A percentile compares a stretch with the other conserved stretches of the same genome.
These are phyloP conservation scores for Semaprochilodus insignis DNA, from an alignment of 2,797 vertebrate genomes.

Conservation along the genomic window DNA sequence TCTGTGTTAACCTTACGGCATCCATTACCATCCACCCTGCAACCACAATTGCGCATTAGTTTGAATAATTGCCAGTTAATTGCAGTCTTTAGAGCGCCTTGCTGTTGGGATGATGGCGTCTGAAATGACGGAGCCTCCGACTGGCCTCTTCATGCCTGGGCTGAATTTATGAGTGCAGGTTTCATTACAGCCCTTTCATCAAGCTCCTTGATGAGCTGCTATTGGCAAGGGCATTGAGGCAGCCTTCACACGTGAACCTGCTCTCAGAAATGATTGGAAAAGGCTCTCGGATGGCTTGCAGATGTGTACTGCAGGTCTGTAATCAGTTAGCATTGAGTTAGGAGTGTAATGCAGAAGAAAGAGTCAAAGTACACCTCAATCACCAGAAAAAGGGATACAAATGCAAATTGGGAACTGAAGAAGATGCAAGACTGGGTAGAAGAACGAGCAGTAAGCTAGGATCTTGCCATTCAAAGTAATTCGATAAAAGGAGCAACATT, in stretches of 20 bases:
- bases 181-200: slow-evolving; percentile 42
- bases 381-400: not conserved
- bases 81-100: not conserved
- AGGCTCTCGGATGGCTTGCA: slow-evolving; percentile 3
- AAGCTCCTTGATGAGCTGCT: slow-evolving; percentile 32
- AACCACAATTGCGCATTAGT: slow-evolving; percentile 15
- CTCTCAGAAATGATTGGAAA: slow-evolving; percentile 5
- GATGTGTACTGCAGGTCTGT: not conserved
- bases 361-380: not conserved
- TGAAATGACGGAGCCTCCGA: slow-evolving; percentile 18
- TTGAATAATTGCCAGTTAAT: slow-evolving; percentile 44
- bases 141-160: not conserved
- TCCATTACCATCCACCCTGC: slow-evolving; percentile 23
- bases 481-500: too few relatives aligned
- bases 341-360: not conserved
- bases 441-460: not conserved
- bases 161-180: slow-evolving; percentile 25
- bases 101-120: not conserved
- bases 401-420: not conserved
- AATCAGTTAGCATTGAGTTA: slow-evolving; percentile 30
- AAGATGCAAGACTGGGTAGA: not conserved
- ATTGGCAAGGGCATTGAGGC: not conserved
- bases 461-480: too few relatives aligned
- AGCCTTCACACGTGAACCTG: slow-evolving; percentile 11
- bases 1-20: slow-evolving; percentile 29